phyloP scores from a whole-genome alignment of 2,113 vertebrate genomes.

The Ammodytes dubius region DNA sequence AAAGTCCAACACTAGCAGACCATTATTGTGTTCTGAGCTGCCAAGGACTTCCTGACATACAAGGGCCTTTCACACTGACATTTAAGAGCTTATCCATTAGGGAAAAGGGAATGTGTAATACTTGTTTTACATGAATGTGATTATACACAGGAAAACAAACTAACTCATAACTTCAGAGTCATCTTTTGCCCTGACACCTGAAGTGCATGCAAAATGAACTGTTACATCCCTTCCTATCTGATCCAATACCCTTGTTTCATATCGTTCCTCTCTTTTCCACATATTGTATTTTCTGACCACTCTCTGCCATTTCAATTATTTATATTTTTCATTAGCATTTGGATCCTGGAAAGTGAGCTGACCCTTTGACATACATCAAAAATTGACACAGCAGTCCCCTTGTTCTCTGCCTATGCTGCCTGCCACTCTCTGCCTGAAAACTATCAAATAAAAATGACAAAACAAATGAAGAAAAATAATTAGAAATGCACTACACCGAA shows the following conservation, averaged over 20 bases:
- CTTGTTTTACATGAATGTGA: conserved; percentile 10
- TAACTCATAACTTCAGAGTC: no score
- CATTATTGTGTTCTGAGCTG: conserved; percentile 36
- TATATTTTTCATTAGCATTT: neutral
- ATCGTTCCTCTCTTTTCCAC: neutral
- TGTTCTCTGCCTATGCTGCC: neutral
- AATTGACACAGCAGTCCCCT: no score
- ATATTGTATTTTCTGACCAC: neutral
- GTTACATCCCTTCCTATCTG: neutral
- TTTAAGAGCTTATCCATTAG: conserved; percentile 26
- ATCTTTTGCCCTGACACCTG: neutral
- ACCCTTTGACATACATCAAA: neutral
- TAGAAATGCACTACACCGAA: neutral
- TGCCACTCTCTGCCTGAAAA: neutral
- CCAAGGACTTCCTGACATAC: conserved; percentile 49
- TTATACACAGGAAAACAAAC: neutral
- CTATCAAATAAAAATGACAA: neutral
- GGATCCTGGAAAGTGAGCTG: no score
- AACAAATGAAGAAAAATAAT: neutral
- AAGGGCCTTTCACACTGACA: conserved; percentile 9
- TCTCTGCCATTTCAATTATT: no score
- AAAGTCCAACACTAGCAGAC: conserved; percentile 17
- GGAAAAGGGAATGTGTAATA: conserved; percentile 3
- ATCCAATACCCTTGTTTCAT: neutral
- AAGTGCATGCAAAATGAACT: neutral